Evolutionary conservation across 2,888 invertebrate genomes (phyloP).

Genomic region (Notodonta ziczac): DNA sequence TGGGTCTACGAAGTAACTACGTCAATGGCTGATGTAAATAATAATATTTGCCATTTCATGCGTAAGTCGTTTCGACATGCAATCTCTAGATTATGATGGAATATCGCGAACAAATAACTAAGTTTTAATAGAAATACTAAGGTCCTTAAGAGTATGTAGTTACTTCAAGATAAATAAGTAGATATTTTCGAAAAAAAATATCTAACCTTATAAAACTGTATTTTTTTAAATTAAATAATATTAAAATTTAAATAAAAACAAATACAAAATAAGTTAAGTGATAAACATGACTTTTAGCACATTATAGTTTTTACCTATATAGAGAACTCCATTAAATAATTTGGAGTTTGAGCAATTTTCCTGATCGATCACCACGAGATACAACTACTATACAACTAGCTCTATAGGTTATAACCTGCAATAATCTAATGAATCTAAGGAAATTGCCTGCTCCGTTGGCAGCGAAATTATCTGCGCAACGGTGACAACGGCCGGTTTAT

Average conservation of each 20-base stretch:
- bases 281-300: too few species aligned
- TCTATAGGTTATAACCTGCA: conserved; percentile 28
- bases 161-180: too few species aligned
- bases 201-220: too few species aligned
- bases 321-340: too few species aligned
- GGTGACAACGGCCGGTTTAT: conserved; percentile 48
- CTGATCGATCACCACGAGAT: conserved; percentile 37
- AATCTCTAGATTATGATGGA: background rate
- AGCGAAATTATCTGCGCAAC: conserved; percentile 38
- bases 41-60: conserved; percentile 8
- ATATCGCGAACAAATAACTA: too few species aligned
- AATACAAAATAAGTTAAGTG: too few species aligned
- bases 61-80: conserved; percentile 6
- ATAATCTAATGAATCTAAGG: conserved; percentile 45
- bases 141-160: too few species aligned
- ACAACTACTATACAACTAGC: conserved; percentile 56
- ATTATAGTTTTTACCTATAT: too few species aligned
- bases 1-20: background rate
- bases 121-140: background rate
- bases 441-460: conserved; percentile 35
- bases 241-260: too few species aligned
- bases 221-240: too few species aligned
- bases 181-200: too few species aligned
- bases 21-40: conserved; percentile 25
- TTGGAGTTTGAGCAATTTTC: conserved; percentile 42